Evolutionary conservation across 2,113 vertebrate genomes (phyloP), one percentile per base, ranked within the genome.

Genomic region (Lampris incognitus): DNA sequence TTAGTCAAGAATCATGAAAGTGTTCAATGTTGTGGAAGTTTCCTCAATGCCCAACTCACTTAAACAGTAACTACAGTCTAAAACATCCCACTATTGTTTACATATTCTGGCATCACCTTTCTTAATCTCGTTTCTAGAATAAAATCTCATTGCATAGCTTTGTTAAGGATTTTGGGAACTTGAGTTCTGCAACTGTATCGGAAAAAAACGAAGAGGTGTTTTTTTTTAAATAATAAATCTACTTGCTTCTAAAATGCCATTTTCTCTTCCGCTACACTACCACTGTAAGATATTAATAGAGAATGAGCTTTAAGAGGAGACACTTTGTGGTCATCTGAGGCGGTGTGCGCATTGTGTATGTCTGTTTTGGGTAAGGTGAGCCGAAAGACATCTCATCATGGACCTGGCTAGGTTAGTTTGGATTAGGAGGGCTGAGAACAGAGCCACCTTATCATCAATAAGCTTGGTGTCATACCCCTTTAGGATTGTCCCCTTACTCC

Each of bases 401-500:
- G 49, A n/a, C 59, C 57, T 1, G 6, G 40, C 60, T 37, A 44
- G 50, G 50, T 58, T 3, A 42, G 62, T n/a, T 72, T 66, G 38
- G 63, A 65, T 3, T 1, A 77, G 11, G 52, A 57, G 42, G 52
- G 58, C 59, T 40, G 40, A 61, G 39, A 68, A 52, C 37, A 40
- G 36, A 36, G 10, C 5, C 56, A 10, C 63, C 40, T 66, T 9
- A 42, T 13, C 6, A 65, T 2, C 13, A 36, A 3, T 24, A 5
- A 72, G 48, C 51, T 6, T 63, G 36, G 63, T 42, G 37, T 37
- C 40, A 56, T 46, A 13, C 92, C 94, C 5, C 91, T 91, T 92
- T 92, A 94, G 92, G 89, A 94, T 91, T 69, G 92, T 93, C 83
- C 92, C 89, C 74, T 75, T 94, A 84, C 88, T 92, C 66, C 92